These are phyloP conservation scores for Limenitis camilla DNA, from an alignment of 2,888 invertebrate genomes.

Conservation along the genomic window DNA sequence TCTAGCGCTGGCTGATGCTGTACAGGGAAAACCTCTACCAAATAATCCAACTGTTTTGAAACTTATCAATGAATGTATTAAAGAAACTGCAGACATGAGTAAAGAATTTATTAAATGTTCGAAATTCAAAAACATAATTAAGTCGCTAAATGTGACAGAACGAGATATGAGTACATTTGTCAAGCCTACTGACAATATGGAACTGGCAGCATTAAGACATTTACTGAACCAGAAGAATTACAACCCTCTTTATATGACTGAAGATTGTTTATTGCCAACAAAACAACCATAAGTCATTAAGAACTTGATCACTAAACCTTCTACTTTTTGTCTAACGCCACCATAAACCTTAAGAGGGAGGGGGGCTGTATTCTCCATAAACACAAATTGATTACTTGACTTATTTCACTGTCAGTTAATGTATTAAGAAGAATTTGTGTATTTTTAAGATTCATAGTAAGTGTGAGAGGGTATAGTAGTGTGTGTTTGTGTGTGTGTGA, in stretches of 20 bases:
- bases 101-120: slow-evolving; percentile 42
- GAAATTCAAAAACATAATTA: slow-evolving; percentile 33
- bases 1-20: slow-evolving; percentile 50
- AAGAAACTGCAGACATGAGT: slow-evolving; percentile 49
- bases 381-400: no score
- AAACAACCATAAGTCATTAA: neutral
- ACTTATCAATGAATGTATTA: slow-evolving; percentile 46
- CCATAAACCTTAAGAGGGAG: no score
- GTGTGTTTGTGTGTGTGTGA: no score
- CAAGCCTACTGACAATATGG: slow-evolving; percentile 36
- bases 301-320: no score
- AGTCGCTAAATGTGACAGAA: slow-evolving; percentile 36
- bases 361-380: no score
- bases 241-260: slow-evolving; percentile 50
- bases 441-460: no score
- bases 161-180: slow-evolving; percentile 33
- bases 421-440: no score
- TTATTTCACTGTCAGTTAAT: no score
- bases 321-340: no score
- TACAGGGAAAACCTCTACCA: slow-evolving; percentile 51
- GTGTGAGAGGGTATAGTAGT: no score
- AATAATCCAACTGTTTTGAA: slow-evolving; percentile 33
- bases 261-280: slow-evolving; percentile 36
- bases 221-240: slow-evolving; percentile 42
- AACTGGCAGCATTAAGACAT: slow-evolving; percentile 37